phyloP scores from a whole-genome alignment of 2,888 invertebrate genomes.

The Galerucella nymphaeae region DNA sequence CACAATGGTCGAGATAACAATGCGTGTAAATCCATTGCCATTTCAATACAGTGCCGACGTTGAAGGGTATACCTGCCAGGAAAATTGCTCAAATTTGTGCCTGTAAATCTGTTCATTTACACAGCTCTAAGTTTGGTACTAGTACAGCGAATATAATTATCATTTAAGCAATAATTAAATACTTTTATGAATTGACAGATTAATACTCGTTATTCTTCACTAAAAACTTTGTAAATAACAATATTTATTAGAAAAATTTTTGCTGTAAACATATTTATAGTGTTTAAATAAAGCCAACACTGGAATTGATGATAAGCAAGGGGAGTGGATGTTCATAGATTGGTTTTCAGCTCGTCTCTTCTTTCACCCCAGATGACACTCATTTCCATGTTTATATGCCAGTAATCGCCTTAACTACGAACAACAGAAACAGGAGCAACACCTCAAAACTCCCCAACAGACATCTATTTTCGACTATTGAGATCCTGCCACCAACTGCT shows the following conservation, averaged over 20 bases:
- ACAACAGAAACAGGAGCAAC: slow-evolving; percentile 37
- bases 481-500: slow-evolving; percentile 54
- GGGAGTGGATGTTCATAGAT: slow-evolving; percentile 54
- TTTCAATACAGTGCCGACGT: slow-evolving; percentile 27
- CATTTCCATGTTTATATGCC: slow-evolving; percentile 55
- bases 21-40: slow-evolving; percentile 42
- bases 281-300: slow-evolving; percentile 16
- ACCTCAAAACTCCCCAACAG: slow-evolving; percentile 47
- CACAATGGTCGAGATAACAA: slow-evolving; percentile 38
- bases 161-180: too few relatives aligned
- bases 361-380: slow-evolving; percentile 53
- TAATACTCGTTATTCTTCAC: too few relatives aligned
- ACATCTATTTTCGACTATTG: slow-evolving; percentile 50
- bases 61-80: slow-evolving; percentile 12
- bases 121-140: too few relatives aligned
- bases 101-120: too few relatives aligned
- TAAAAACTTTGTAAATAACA: too few relatives aligned
- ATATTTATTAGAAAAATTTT: too few relatives aligned
- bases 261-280: too few relatives aligned
- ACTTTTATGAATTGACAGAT: too few relatives aligned
- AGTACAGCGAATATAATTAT: too few relatives aligned
- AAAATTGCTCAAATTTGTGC: not conserved
- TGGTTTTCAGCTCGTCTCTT: slow-evolving; percentile 59
- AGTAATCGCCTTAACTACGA: slow-evolving; percentile 55
- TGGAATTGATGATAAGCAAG: slow-evolving; percentile 10